Base-by-base conservation (phyloP, 2,797 vertebrate genomes). In the Apogon talboti region DNA sequence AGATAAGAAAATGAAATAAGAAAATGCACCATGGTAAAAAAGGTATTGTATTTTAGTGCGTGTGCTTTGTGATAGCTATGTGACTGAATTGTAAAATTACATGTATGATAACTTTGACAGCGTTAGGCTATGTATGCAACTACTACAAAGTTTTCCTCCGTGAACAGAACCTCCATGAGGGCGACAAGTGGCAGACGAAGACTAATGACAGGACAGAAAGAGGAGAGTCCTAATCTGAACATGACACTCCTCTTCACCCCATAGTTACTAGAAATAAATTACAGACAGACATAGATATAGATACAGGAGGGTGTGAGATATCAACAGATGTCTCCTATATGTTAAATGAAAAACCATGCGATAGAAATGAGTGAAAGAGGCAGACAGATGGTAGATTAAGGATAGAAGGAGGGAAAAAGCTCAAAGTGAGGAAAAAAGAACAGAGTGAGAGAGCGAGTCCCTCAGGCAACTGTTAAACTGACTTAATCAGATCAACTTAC, bases 401-500 rank as follows among this genome's bases (percentile, higher is more conserved):
- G 47, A 24, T 1, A 2, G 16, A 14, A 44, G 16, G 18, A 48
- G 46, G 14, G 37, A 48, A 30, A 67, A 16, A 16, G 11, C 51
- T 37, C 2, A 35, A 66, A 47, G 57, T 38, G 57, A 72, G 54
- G 54, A 38, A 0, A 12, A 41, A 13, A 28, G 43, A 0, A 11
- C 6, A 28, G 43, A 21, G 41, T 14, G 47, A 47, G 42, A n/a
- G 44, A 14, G 30, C 0, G 41, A 41, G 37, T 3, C 59, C 72
- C 72, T 55, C 24, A 3, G 79, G 89, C 60, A 11, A 74, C 69
- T 83, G 84, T 76, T 87, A 81, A 87, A 88, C 74, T 84, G 76
- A 88, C 73, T 87, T 89, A 87, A 91, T 90, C 85, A 89, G 81
- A 90, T 89, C 86, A 87, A 85, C 64, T 86, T 86, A 87, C 51